Evolutionary conservation across 2,888 invertebrate genomes (phyloP), one percentile per base, ranked within the genome.

Genomic region (Meteorus colon): DNA sequence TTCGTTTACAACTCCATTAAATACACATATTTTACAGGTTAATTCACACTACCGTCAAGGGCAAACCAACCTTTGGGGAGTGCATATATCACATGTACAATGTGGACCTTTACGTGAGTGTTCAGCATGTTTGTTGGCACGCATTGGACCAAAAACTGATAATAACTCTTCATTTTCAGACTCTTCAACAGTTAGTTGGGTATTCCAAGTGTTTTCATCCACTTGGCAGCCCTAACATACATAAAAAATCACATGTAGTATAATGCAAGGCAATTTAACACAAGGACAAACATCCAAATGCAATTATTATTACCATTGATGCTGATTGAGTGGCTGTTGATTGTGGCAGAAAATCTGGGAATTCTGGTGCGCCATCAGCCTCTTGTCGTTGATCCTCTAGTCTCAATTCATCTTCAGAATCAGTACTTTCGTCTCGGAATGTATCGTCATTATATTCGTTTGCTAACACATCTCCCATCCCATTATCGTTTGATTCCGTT

Each of bases 401-500:
- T 34, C 75, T 45, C 59, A 79, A 74, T 74, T 79, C 79, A 68
- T 79, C 79, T 45, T 78, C 79, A 63, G 76, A 78, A 74, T 82
- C 78, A 60, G 66, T 73, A 69, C 73, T 78, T 12, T 73, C 76
- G 24, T 68, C 59, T 24, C 66, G 62, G 4, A 81, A 76, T 34
- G 82, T 80, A 72, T 83, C 81, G 55, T 84, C 81, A 75, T 79
- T 83, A 73, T 78, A 84, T 83, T 86, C 87, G 84, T 88, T 88
- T 66, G 86, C 85, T 74, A 89, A 86, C 82, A 88, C 88, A 85
- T 90, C 89, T 84, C 86, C 88, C 89, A 89, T 90, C 77, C 78
- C 82, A 82, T 82, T 82, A 76, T 82, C 83, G 83, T 82, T 55
- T 75, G 79, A 82, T 84, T 84, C 84, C 79, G 81, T 86, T 71